Evolutionary conservation across 2,888 invertebrate genomes (phyloP).

Genomic region (Caradrina kadenii): DNA sequence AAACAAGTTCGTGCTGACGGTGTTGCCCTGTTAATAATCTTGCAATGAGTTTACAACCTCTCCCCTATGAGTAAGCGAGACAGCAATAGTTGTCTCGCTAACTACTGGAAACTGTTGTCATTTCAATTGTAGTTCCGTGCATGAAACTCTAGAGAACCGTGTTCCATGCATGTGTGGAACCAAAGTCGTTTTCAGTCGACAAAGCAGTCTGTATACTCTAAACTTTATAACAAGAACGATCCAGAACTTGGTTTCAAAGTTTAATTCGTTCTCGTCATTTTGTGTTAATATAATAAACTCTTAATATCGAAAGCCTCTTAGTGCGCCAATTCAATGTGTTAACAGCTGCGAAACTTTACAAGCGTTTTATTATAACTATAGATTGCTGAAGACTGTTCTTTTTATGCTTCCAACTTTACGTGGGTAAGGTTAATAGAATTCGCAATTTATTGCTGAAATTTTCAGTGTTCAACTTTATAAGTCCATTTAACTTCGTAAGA

Average conservation of each 20-base stretch:
- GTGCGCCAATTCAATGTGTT: slow-evolving; percentile 42
- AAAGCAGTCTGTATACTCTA: slow-evolving; percentile 12
- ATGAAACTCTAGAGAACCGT: slow-evolving; percentile 13
- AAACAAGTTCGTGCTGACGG: slow-evolving; percentile 16
- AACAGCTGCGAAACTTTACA: slow-evolving; percentile 44
- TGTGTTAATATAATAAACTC: slow-evolving; percentile 48
- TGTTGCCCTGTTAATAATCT: slow-evolving; percentile 8
- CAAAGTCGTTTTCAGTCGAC: slow-evolving; percentile 4
- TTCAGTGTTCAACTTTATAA: slow-evolving; percentile 49
- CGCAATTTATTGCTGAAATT: slow-evolving; percentile 52
- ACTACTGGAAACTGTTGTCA: slow-evolving; percentile 34
- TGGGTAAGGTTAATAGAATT: slow-evolving; percentile 50
- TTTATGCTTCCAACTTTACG: slow-evolving; percentile 45
- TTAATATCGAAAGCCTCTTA: slow-evolving; percentile 41
- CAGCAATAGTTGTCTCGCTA: slow-evolving; percentile 1
- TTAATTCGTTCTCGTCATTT: slow-evolving; percentile 53
- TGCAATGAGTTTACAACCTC: slow-evolving; percentile 17
- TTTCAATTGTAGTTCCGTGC: slow-evolving; percentile 31
- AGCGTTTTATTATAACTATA: slow-evolving; percentile 47
- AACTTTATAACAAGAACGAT: slow-evolving; percentile 48
- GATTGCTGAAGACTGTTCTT: slow-evolving; percentile 38
- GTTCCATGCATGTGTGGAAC: slow-evolving; percentile 4
- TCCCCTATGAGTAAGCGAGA: slow-evolving; percentile 2
- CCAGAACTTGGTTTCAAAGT: slow-evolving; percentile 47
- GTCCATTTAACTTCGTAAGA: slow-evolving; percentile 58